Evolutionary conservation across 2,888 invertebrate genomes (phyloP).

Genomic region (Troilus luridus): DNA sequence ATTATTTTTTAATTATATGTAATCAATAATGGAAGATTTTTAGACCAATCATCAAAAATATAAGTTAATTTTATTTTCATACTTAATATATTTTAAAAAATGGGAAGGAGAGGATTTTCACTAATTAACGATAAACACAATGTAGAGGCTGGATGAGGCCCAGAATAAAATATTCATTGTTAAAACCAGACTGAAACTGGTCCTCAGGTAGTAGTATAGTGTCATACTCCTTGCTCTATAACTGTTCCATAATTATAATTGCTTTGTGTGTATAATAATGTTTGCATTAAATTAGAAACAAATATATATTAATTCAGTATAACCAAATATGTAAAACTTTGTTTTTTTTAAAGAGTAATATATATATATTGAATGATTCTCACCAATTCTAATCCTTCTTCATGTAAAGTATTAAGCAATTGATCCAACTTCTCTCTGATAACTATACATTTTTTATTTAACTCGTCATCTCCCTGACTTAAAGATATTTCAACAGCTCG

Average conservation of each 20-base stretch:
- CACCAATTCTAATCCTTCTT: conserved; percentile 70
- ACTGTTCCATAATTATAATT: not conserved
- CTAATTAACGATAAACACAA: too few relatives aligned
- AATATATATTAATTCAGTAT: not conserved
- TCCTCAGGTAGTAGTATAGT: too few relatives aligned
- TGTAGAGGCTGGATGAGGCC: too few relatives aligned
- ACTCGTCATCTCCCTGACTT: conserved; percentile 74
- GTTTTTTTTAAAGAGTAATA: not conserved
- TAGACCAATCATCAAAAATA: not conserved
- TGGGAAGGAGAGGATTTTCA: too few relatives aligned
- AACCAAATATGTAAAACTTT: too few relatives aligned
- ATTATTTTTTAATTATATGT: too few relatives aligned
- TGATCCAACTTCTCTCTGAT: conserved; percentile 83
- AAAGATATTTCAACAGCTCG: conserved; percentile 75
- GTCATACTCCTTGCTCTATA: not conserved
- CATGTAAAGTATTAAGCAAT: conserved; percentile 80
- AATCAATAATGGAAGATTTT: not conserved
- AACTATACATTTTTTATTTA: conserved; percentile 79
- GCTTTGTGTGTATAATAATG: not conserved
- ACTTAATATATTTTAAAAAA: not conserved
- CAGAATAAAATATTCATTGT: too few relatives aligned
- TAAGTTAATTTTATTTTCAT: not conserved
- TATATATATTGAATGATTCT: not conserved
- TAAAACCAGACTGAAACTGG: too few relatives aligned
- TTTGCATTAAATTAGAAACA: not conserved